Conservation (phyloP, 2,888 invertebrate species). For the Holacanthella duospinosa region DNA sequence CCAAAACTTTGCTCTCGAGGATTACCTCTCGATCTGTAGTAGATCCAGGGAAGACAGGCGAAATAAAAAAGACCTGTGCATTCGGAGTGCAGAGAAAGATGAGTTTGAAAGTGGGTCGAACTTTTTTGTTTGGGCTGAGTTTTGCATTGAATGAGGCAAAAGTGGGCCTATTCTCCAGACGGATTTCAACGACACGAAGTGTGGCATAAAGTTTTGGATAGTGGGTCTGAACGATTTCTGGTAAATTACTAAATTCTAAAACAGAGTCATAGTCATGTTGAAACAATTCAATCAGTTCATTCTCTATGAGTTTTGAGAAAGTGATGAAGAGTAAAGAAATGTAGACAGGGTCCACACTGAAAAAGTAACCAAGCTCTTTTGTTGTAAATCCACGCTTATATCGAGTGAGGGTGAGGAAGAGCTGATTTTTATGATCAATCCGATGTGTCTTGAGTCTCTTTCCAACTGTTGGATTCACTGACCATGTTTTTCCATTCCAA, state of each 20-base stretch:
- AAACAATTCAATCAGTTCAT: neutral
- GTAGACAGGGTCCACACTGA: slow-evolving; percentile 1
- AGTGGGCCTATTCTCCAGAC: neutral
- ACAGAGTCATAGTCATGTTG: neutral
- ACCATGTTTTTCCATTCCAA: neutral
- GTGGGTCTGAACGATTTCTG: neutral
- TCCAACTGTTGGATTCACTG: neutral
- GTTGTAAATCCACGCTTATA: slow-evolving; percentile 4
- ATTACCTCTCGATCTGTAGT: neutral
- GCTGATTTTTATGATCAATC: slow-evolving; percentile 5
- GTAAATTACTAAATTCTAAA: neutral
- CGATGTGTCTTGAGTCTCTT: neutral
- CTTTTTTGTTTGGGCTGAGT: neutral
- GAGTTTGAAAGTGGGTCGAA: neutral
- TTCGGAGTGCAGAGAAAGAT: neutral
- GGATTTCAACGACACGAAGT: neutral
- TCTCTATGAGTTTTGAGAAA: neutral
- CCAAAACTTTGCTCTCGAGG: neutral
- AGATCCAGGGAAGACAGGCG: neutral
- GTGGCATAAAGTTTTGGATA: slow-evolving; percentile 3
- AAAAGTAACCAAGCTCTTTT: slow-evolving; percentile 3
- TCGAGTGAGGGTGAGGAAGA: slow-evolving; percentile 6
- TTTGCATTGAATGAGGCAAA: neutral
- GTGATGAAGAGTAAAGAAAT: neutral
- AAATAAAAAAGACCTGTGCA: slow-evolving; percentile 1